Evolutionary conservation across 1,140 invertebrate species (phyloP), one percentile per base, ranked within the genome.

Genomic region (Paraescarpia echinospica): DNA sequence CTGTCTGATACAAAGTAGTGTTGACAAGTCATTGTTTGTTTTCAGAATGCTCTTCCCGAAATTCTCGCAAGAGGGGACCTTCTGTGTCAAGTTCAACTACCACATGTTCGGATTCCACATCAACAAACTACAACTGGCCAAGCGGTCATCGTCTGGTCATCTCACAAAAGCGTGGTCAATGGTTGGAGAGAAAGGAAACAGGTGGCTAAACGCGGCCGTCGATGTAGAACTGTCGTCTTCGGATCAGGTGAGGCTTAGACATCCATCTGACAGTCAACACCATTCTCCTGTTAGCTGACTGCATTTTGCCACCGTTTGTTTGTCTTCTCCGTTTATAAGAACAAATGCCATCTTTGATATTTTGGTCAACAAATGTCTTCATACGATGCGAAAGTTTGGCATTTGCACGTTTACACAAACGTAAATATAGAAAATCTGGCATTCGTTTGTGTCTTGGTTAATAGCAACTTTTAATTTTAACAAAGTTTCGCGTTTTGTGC

Each of bases 81-180:
- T 35, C 8, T 96, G 95, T 93, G 93, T 96, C 9, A 93, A 93
- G 6, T 98, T 98, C 95, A 98, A 97, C 96, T 97, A 96, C 94
- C 98, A 98, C 94, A 98, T 98, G 98, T 98, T 97, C 94, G 98
- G 98, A 35, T 92, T 94, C 33, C 94, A 95, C 93, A 93, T 96
- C 41, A 94, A 94, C 89, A 94, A 94, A 31, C 94, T 96, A 22
- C 34, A 34, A 33, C 34, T 90, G 90, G 90, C 27, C 34, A 41
- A 34, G 18, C 34, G 35, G 90, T 90, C 90, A 90, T 41, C 90
- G 34, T 34, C 90, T 35, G 41, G 91, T 34, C 59, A 51, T 33
- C 59, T 94, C 18, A 48, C 77, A 27, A 92, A 94, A 33, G 93
- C 95, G 18, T 93, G 90, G 92, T n/a, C 31, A n/a, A 34, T 35